Evolutionary conservation across 1,140 invertebrate genomes (phyloP), one percentile per base, ranked within the genome.

Genomic region (Anadara kagoshimensis): DNA sequence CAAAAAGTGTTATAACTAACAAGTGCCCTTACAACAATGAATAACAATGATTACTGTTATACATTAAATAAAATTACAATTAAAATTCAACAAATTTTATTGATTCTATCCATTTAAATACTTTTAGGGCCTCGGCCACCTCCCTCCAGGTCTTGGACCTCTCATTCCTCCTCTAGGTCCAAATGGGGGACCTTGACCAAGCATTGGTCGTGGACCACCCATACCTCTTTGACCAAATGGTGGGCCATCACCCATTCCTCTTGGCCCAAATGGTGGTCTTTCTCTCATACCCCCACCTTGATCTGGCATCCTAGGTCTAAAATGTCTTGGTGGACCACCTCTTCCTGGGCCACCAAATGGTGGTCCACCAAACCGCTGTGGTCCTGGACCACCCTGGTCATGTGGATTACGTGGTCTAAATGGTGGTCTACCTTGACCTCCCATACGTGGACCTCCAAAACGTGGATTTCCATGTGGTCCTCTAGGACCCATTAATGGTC

Each of bases 221-320:
- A 70, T 67, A 43, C 75, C 75, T 47, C 75, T 68, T 54, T 36
- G 59, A 41, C 70, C 69, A 73, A 77, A 77, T 22, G 74, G 74
- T 59, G 75, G 75, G 53, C 63, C 62, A 49, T 62, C 69, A 56
- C 51, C 57, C 16, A 29, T 54, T 18, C 70, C 70, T 54, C 70
- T 66, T 43, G 69, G 69, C 59, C 63, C 67, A 51, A 63, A 61
- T 43, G 59, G 67, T 20, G 44, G 56, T 41, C 70, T 56, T 54
- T 54, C 59, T 26, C 68, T 63, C n/a, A 63, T 56, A 54, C 67
- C 70, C 14, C 73, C 77, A 61, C 74, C 68, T 29, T 58, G 73
- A 56, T 36, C 56, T 36, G 29, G 29, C 29, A 36, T 36, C 7
- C 29, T 36, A 36, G 29, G 29, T 7, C 29, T 36, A 36, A 36